Evolutionary conservation across 2,113 vertebrate species (phyloP).

Genomic region (Salvelinus namaycush): DNA sequence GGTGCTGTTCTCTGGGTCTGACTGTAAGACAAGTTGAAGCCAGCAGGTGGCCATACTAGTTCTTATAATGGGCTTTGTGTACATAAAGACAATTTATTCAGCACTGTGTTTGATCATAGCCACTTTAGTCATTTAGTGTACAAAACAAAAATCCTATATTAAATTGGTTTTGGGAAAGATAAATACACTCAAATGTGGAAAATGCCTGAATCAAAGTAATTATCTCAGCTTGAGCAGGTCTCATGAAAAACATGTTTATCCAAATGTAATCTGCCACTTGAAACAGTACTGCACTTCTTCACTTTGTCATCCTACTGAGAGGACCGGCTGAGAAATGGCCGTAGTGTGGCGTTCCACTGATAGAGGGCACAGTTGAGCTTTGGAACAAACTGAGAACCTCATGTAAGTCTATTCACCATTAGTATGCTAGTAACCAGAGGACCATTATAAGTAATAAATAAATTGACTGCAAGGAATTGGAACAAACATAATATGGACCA

Average conservation of each 20-base stretch:
- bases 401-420: background rate
- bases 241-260: background rate
- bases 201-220: background rate
- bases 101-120: background rate
- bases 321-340: background rate
- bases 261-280: background rate
- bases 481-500: background rate
- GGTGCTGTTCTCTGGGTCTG: slow-evolving; percentile 38
- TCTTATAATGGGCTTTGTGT: background rate
- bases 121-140: background rate
- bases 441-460: background rate
- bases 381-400: slow-evolving; percentile 38
- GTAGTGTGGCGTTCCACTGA: slow-evolving; percentile 37
- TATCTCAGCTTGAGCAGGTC: background rate
- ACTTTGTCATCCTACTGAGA: slow-evolving; percentile 6
- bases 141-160: too few species aligned
- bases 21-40: slow-evolving; percentile 48
- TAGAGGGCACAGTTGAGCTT: slow-evolving; percentile 79
- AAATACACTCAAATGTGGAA: background rate
- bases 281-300: background rate
- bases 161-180: background rate
- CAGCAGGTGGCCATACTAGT: slow-evolving; percentile 51
- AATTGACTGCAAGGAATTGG: background rate
- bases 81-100: background rate
- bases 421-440: background rate